phyloP scores from a whole-genome alignment of 2,797 vertebrate genomes.

The Podargus strigoides region DNA sequence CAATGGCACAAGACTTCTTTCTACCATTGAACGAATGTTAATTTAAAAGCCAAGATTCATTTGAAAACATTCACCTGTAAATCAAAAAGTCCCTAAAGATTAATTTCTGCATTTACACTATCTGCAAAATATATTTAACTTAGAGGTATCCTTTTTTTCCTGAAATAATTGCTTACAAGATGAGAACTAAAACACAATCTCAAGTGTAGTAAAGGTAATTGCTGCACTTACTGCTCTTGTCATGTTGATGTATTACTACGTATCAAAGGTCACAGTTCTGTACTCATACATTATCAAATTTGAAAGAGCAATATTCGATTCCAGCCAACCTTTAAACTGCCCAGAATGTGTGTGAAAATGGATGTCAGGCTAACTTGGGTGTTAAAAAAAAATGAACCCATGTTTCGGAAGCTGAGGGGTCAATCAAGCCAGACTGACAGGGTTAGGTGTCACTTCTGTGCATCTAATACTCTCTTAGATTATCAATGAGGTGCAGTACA shows the following conservation, averaged over 20 bases:
- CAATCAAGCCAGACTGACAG: slow-evolving; percentile 87
- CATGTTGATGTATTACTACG: slow-evolving; percentile 96
- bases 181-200: slow-evolving; percentile 69
- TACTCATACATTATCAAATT: slow-evolving; percentile 99
- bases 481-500: slow-evolving; percentile 90
- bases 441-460: slow-evolving; percentile 85
- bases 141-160: slow-evolving; percentile 28
- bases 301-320: slow-evolving; percentile 91
- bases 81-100: slow-evolving; percentile 13
- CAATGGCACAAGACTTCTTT: neutral
- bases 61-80: slow-evolving; percentile 16
- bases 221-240: slow-evolving; percentile 90
- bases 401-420: slow-evolving; percentile 90
- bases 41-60: slow-evolving; percentile 18
- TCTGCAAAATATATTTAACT: slow-evolving; percentile 54
- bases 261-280: slow-evolving; percentile 94
- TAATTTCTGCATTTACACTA: slow-evolving; percentile 39
- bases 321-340: slow-evolving; percentile 84
- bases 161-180: slow-evolving; percentile 71
- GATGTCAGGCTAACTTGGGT: slow-evolving; percentile 63
- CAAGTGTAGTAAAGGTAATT: slow-evolving; percentile 81
- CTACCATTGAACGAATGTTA: neutral
- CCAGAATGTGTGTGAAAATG: slow-evolving; percentile 78
- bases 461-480: slow-evolving; percentile 85
- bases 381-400: slow-evolving; percentile 74